These are phyloP conservation scores for Anguilla rostrata DNA, from an alignment of 2,113 vertebrate species.

Conservation along the genomic window DNA sequence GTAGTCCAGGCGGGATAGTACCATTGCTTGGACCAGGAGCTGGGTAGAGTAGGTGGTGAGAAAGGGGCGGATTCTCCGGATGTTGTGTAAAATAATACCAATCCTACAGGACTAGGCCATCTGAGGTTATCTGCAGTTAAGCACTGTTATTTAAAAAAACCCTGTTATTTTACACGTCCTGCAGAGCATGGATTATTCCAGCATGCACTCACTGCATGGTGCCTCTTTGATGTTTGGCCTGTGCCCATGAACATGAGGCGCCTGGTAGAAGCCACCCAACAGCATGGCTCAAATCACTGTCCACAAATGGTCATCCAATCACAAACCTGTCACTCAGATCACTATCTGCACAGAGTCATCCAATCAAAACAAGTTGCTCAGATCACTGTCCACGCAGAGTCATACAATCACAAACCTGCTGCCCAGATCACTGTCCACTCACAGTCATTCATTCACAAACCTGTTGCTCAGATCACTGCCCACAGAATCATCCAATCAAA, in stretches of 20 bases:
- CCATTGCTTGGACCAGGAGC: no score
- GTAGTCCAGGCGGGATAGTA: no score
- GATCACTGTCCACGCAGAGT: not conserved
- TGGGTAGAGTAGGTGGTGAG: no score
- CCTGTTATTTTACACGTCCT: not conserved
- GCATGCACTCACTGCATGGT: not conserved
- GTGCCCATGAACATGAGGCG: not conserved
- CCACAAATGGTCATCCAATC: not conserved
- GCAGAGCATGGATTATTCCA: not conserved
- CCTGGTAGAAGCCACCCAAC: not conserved
- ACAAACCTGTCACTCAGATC: not conserved
- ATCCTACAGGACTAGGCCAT: not conserved
- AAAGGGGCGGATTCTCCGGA: no score
- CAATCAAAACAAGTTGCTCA: not conserved
- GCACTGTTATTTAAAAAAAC: not conserved
- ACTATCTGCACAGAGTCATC: no score
- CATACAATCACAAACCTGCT: not conserved
- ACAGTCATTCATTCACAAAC: no score
- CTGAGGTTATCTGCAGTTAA: not conserved
- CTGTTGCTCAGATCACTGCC: no score
- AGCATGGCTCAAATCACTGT: not conserved
- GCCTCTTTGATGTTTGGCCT: not conserved
- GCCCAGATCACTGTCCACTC: no score
- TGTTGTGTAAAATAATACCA: not conserved
- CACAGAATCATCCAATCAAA: no score